These are phyloP conservation scores for Folsomia manolachei DNA, from an alignment of 2,888 invertebrate genomes.

Conservation along the genomic window DNA sequence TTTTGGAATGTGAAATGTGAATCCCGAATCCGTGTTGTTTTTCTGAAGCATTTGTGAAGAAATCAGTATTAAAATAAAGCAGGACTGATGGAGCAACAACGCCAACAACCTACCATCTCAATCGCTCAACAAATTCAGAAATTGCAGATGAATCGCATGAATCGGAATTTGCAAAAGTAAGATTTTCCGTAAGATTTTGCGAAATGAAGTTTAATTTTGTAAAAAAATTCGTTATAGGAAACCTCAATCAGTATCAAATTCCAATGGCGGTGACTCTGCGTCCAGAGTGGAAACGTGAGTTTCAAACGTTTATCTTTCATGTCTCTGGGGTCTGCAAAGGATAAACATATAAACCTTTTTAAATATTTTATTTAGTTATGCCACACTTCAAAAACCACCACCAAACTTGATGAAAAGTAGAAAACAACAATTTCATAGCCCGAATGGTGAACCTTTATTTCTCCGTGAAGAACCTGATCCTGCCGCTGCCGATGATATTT, in stretches of 20 bases:
- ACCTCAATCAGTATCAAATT: conserved; percentile 1
- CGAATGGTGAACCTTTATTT: background rate
- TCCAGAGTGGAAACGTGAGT: background rate
- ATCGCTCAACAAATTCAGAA: conserved; percentile 10
- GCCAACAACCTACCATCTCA: background rate
- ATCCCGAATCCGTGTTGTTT: background rate
- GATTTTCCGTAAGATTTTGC: no score
- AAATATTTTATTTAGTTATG: no score
- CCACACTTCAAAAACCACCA: conserved; percentile 15
- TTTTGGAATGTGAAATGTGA: no score
- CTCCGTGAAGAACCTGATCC: conserved; percentile 3
- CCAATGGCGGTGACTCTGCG: background rate
- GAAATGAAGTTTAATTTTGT: no score
- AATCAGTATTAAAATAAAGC: conserved; percentile 12
- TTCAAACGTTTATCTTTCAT: no score
- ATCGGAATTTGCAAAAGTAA: background rate
- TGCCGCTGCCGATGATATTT: no score
- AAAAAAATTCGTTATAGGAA: background rate
- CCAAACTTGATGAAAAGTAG: conserved; percentile 6
- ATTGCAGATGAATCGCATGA: background rate
- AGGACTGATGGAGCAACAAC: conserved; percentile 18
- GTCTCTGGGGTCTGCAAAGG: no score
- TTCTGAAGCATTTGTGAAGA: conserved; percentile 14
- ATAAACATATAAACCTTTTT: no score
- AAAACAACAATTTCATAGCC: background rate